phyloP scores from a whole-genome alignment of 2,797 vertebrate genomes.

The Rhinella marina region DNA sequence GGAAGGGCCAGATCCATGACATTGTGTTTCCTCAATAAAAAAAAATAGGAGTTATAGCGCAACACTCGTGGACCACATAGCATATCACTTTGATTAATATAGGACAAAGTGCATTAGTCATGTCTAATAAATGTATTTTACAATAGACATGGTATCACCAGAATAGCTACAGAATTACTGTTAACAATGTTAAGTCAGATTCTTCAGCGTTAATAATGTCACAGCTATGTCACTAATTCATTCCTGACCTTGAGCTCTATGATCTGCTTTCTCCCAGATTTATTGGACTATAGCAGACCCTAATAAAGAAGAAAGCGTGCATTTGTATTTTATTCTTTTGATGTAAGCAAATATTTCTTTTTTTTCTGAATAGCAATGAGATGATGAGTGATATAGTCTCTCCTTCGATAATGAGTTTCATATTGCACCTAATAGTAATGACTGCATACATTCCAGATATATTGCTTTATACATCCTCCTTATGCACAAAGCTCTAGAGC shows the following conservation, averaged over 20 bases:
- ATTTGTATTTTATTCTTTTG: constrained; percentile 33
- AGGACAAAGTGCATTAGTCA: constrained; percentile 59
- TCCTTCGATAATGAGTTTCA: constrained; percentile 13
- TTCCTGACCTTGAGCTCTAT: constrained; percentile 53
- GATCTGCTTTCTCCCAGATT: constrained; percentile 53
- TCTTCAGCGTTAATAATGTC: constrained; percentile 57
- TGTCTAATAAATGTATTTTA: constrained; percentile 60
- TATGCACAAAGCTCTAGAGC: neutral
- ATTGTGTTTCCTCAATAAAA: constrained; percentile 55
- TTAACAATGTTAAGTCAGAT: constrained; percentile 55
- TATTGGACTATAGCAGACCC: constrained; percentile 39
- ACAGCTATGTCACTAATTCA: constrained; percentile 49
- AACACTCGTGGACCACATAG: constrained; percentile 47
- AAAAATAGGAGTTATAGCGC: constrained; percentile 42
- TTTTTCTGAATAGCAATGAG: constrained; percentile 19
- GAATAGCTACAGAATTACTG: constrained; percentile 51
- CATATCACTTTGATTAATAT: constrained; percentile 60
- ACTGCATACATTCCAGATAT: neutral
- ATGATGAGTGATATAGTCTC: constrained; percentile 13
- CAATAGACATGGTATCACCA: constrained; percentile 50
- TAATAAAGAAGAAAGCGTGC: constrained; percentile 38
- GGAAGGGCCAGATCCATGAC: constrained; percentile 24
- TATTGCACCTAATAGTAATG: constrained; percentile 13
- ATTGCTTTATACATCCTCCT: neutral
- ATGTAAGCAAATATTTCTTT: constrained; percentile 33